Conservation (phyloP, 2,888 invertebrate genomes). For the Eupithecia abbreviata region DNA sequence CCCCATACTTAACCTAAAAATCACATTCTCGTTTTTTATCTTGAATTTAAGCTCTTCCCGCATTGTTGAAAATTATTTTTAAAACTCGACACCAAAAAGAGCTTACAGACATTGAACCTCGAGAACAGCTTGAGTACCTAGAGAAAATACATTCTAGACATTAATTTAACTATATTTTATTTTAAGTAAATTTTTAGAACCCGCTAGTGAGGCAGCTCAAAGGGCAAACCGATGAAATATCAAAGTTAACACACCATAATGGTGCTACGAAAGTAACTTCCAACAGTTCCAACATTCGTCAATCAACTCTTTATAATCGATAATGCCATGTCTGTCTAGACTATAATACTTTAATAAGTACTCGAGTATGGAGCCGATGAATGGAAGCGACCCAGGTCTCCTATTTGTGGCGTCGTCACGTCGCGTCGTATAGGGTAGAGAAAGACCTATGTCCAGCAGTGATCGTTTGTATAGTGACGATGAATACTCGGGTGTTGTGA, state of each 20-base stretch:
- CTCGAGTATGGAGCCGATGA: background rate
- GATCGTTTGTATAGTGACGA: background rate
- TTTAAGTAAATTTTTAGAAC: background rate
- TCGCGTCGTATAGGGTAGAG: no score
- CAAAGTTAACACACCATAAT: background rate
- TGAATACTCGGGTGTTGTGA: background rate
- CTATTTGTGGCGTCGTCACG: background rate
- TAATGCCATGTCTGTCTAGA: constrained; percentile 3
- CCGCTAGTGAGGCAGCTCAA: background rate
- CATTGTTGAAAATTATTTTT: background rate
- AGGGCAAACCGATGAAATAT: background rate
- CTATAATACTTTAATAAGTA: background rate
- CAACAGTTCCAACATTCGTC: constrained; percentile 1
- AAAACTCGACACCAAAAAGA: background rate
- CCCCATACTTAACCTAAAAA: background rate
- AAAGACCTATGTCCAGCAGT: background rate
- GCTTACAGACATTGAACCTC: background rate
- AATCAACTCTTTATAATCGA: constrained; percentile 8
- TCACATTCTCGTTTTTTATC: background rate
- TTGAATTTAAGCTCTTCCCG: background rate
- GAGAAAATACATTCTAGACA: background rate
- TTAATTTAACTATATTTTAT: background rate
- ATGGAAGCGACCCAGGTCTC: background rate
- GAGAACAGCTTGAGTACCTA: background rate
- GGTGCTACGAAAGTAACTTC: background rate